Percentiles rank a stretch among this genome's conserved stretches.
These are phyloP conservation scores for Griposia aprilina DNA, from an alignment of 2,888 invertebrate species.

Conservation along the genomic window DNA sequence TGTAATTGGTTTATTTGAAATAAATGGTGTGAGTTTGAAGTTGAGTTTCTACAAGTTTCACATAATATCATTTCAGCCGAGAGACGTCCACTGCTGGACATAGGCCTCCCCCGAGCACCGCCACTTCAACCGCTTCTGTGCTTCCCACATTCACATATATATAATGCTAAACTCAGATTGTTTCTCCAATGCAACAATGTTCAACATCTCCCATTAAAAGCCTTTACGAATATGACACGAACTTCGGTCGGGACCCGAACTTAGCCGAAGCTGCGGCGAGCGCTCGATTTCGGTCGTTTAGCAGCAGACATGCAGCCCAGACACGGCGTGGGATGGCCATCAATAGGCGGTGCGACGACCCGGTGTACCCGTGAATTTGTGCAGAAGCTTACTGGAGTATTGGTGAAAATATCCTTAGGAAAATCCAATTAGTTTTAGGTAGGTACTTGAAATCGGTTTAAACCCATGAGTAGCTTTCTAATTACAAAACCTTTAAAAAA, in stretches of 20 bases:
- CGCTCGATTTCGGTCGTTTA: conserved; percentile 56
- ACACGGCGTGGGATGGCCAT: conserved; percentile 55
- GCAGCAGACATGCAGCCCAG: conserved; percentile 57
- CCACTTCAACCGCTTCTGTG: too few relatives aligned
- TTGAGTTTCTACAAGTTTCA: not conserved
- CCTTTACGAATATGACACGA: conserved; percentile 36
- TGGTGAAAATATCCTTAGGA: not conserved
- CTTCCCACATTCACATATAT: not conserved
- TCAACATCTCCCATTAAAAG: conserved; percentile 27
- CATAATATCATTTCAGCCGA: not conserved
- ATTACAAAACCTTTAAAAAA: too few relatives aligned
- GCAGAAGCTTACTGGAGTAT: conserved; percentile 32
- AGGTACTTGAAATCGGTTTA: not conserved
- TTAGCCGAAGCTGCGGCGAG: conserved; percentile 36
- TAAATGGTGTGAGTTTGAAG: too few relatives aligned
- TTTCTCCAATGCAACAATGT: not conserved
- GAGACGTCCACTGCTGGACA: too few relatives aligned
- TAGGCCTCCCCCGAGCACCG: too few relatives aligned
- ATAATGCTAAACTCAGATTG: not conserved
- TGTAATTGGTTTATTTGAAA: too few relatives aligned
- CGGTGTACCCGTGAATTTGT: conserved; percentile 54
- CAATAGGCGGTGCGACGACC: conserved; percentile 59
- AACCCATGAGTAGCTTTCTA: not conserved
- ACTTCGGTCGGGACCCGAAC: conserved; percentile 20
- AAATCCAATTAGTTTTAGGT: not conserved